phyloP scores from a whole-genome alignment of 2,888 invertebrate genomes.

The Tupiocoris notatus region DNA sequence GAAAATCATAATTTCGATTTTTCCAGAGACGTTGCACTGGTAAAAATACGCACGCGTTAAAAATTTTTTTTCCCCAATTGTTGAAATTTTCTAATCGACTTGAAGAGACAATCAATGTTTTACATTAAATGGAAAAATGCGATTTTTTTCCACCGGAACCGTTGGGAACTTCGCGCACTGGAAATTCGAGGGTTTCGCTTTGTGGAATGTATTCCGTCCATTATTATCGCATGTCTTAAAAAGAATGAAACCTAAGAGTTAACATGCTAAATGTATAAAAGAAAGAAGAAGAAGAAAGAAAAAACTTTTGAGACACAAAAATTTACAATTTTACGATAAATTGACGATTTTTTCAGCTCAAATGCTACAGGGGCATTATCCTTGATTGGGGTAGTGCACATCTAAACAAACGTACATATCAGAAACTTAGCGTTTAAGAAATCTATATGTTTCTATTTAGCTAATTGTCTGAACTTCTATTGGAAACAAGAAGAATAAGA shows the following conservation, averaged over 20 bases:
- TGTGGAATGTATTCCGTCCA: slow-evolving; percentile 50
- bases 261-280: slow-evolving; percentile 30
- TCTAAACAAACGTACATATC: slow-evolving; percentile 50
- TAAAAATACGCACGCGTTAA: background rate
- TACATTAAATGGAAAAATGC: background rate
- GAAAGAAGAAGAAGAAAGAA: slow-evolving; percentile 41
- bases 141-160: background rate
- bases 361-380: slow-evolving; percentile 50
- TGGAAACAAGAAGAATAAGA: slow-evolving; percentile 20
- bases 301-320: slow-evolving; percentile 43
- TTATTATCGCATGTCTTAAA: slow-evolving; percentile 48
- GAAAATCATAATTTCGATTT: too few relatives aligned
- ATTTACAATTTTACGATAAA: slow-evolving; percentile 45
- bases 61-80: background rate
- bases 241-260: slow-evolving; percentile 36
- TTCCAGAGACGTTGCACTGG: background rate
- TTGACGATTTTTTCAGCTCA: slow-evolving; percentile 48
- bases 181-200: slow-evolving; percentile 35
- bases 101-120: slow-evolving; percentile 34
- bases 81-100: background rate
- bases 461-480: slow-evolving; percentile 40
- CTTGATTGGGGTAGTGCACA: slow-evolving; percentile 47
- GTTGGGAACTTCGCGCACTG: too few relatives aligned
- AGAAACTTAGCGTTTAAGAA: slow-evolving; percentile 47
- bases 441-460: slow-evolving; percentile 49